Conservation (phyloP, 2,113 vertebrate species). For the Herpailurus yagouaroundi region DNA sequence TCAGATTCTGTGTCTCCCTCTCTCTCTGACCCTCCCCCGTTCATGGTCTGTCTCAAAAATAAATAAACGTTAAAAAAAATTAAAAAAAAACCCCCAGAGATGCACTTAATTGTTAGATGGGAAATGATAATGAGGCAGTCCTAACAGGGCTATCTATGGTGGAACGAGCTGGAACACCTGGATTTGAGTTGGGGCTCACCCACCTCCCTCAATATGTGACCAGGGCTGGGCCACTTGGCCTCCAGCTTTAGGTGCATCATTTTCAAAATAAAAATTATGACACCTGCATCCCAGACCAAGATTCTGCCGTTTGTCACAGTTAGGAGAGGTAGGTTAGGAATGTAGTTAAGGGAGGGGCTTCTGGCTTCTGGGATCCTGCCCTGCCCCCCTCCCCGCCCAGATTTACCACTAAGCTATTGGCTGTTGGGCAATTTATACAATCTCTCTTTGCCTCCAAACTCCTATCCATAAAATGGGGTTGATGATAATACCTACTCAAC, state of each 20-base stretch:
- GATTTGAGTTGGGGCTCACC: neutral
- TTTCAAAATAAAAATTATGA: neutral
- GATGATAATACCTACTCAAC: neutral
- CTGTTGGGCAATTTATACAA: neutral
- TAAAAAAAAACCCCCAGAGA: neutral
- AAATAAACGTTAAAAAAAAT: no score
- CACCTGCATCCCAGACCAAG: neutral
- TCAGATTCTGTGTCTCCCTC: no score
- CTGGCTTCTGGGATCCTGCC: neutral
- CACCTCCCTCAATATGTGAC: neutral
- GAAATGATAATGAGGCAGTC: neutral
- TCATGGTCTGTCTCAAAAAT: no score
- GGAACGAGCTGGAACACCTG: neutral
- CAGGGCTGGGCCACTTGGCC: neutral
- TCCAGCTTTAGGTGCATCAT: neutral
- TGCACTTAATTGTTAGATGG: neutral
- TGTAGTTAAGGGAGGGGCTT: neutral
- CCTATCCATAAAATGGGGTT: neutral
- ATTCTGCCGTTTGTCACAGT: neutral
- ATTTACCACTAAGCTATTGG: neutral
- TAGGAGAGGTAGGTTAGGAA: neutral
- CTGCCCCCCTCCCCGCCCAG: neutral
- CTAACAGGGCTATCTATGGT: fast-evolving
- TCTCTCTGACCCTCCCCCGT: no score
- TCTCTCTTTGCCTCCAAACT: neutral